Evolutionary conservation across 2,888 invertebrate genomes (phyloP).

Genomic region (Hermaeophaga mercurialis): DNA sequence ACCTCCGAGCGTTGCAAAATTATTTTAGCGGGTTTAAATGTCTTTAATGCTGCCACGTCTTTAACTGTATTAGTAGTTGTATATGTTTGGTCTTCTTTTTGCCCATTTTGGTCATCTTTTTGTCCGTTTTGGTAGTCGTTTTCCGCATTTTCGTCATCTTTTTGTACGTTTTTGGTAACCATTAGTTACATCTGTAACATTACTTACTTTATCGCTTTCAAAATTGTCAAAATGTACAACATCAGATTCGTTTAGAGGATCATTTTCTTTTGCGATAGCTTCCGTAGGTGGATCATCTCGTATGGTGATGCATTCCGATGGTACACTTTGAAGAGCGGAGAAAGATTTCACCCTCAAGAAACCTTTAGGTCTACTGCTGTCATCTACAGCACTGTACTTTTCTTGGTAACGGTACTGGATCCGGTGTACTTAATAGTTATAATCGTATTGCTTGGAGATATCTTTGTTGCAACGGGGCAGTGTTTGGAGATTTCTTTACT

Average conservation of each 20-base stretch:
- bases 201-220: too few species aligned
- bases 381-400: not conserved
- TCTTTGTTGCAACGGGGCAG: not conserved
- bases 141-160: not conserved
- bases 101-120: not conserved
- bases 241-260: not conserved
- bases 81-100: not conserved
- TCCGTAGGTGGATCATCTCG: constrained; percentile 46
- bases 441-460: not conserved
- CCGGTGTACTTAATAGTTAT: constrained; percentile 1
- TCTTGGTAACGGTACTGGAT: not conserved
- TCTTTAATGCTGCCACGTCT: too few species aligned
- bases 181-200: not conserved
- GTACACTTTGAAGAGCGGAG: constrained; percentile 46
- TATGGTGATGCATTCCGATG: constrained; percentile 52
- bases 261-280: not conserved
- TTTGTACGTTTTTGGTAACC: constrained; percentile 15
- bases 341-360: constrained; percentile 50
- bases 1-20: constrained; percentile 35
- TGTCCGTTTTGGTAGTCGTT: not conserved
- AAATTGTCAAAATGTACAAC: not conserved
- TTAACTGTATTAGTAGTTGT: not conserved
- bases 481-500: constrained; percentile 9
- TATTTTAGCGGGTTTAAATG: constrained; percentile 31
- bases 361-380: constrained; percentile 14